Percentiles rank a stretch among this genome's conserved stretches.
Evolutionary conservation across 2,797 vertebrate species (phyloP).

Genomic region (Chelidonichthys spinosus): DNA sequence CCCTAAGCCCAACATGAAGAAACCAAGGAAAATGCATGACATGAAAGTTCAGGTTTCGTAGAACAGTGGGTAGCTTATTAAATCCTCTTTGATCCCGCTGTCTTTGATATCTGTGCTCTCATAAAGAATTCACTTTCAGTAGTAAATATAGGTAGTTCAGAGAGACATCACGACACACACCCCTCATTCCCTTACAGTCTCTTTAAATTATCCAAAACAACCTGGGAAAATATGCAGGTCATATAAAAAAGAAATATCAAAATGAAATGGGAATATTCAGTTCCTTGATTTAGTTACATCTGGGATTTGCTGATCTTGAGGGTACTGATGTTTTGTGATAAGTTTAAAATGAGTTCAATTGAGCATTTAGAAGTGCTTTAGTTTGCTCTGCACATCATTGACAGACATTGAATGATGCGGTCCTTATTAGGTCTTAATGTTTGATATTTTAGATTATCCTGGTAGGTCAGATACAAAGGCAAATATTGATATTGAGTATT

Average conservation of each 20-base stretch:
- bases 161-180: slow-evolving; percentile 95
- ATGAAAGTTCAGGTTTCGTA: slow-evolving; percentile 93
- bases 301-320: slow-evolving; percentile 30
- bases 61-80: slow-evolving; percentile 99
- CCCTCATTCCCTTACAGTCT: slow-evolving; percentile 87
- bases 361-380: slow-evolving; percentile 10
- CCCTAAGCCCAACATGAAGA: slow-evolving; percentile 87
- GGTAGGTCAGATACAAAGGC: neutral
- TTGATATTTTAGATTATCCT: neutral
- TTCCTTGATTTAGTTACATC: slow-evolving; percentile 52
- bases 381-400: neutral
- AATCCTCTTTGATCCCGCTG: slow-evolving; percentile 96
- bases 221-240: slow-evolving; percentile 73
- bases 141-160: slow-evolving; percentile 99
- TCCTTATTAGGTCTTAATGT: neutral
- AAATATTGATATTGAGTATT: neutral
- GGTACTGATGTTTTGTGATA: slow-evolving; percentile 30
- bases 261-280: slow-evolving; percentile 41
- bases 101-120: slow-evolving; percentile 99
- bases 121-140: slow-evolving; percentile 99
- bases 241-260: slow-evolving; percentile 44
- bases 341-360: slow-evolving; percentile 38
- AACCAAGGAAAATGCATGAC: slow-evolving; percentile 89
- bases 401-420: neutral
- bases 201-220: slow-evolving; percentile 89